Evolutionary conservation across 1,140 invertebrate species (phyloP), one percentile per base, ranked within the genome.

Genomic region (honey bee (Apis mellifera)): DNA sequence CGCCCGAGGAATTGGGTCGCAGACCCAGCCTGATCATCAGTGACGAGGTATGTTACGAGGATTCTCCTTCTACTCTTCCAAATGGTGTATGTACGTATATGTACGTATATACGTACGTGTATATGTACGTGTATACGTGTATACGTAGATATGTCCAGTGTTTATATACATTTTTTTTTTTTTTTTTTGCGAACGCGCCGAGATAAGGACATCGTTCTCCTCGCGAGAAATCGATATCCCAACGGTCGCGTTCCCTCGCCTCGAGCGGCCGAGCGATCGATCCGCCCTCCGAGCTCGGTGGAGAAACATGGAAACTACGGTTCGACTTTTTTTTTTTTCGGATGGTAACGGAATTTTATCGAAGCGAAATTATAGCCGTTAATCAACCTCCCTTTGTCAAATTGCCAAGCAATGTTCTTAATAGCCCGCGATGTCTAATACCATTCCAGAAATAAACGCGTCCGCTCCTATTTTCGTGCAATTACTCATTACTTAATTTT

Each of bases 21-120:
- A 95, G 98, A 88, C 97, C 98, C 82, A 98, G 97, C 89, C 95
- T 98, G 84, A 97, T 98, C 89, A 98, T 98, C 92, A 97, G 97
- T 93, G 98, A 99, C 94, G 98, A 99, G 97, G 98, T 99, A 96
- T 95, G 94, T 90, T 89, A 87, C 83, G 83, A 42, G 32, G 78
- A 68, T 54, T 65, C 59, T 71, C 21, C 17, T 69, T 23, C 32
- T 42, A 42, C 32, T 42, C 32, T 42, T 42, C 4, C 5, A 42
- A 42, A 42, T 7, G 5, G 32, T 42, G 32, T 42, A 42, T 42
- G 4, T 42, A 42, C 0, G 32, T 42, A 42, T 42, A 7, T 42
- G 7, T 7, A 5, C 7, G 7, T 0, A 7, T 42, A 42, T 7
- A 7, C 3, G 4, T 42, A 42, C 2, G 4, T 42, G 3, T 32